Evolutionary conservation across 2,888 invertebrate genomes (phyloP).

Genomic region (Sarcophaga subvicina): DNA sequence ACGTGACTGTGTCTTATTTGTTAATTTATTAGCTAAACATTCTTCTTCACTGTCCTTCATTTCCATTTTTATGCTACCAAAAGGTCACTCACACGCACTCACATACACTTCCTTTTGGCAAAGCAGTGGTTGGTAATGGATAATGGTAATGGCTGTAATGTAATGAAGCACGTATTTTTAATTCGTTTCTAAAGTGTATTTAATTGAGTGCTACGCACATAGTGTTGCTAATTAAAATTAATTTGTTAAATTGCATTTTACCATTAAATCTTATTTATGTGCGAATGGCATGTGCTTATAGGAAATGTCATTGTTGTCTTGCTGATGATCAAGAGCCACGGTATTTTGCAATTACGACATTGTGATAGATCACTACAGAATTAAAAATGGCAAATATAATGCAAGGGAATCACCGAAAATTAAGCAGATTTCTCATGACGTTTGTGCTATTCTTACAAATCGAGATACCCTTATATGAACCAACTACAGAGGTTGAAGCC

Average conservation of each 20-base stretch:
- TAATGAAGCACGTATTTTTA: slow-evolving; percentile 24
- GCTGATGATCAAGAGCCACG: no score
- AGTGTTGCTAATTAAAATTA: not conserved
- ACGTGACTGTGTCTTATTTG: slow-evolving; percentile 26
- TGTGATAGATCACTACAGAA: no score
- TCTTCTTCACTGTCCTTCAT: not conserved
- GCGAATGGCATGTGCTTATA: no score
- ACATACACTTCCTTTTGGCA: not conserved
- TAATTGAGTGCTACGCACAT: slow-evolving; percentile 5
- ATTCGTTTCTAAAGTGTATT: slow-evolving; percentile 23
- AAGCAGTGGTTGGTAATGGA: not conserved
- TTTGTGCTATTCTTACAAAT: no score
- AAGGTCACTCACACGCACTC: not conserved
- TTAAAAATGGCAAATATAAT: no score
- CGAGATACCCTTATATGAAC: no score
- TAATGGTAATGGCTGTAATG: not conserved
- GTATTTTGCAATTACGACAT: no score
- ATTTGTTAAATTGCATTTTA: not conserved
- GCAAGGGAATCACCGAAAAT: no score
- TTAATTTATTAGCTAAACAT: slow-evolving; percentile 8
- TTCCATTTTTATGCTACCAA: not conserved
- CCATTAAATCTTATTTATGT: not conserved
- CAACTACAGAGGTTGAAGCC: no score
- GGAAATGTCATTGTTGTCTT: no score
- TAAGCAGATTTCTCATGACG: no score